These are phyloP conservation scores for rat (Rattus norvegicus) DNA, from an alignment of 2,113 vertebrate genomes.

Conservation along the genomic window DNA sequence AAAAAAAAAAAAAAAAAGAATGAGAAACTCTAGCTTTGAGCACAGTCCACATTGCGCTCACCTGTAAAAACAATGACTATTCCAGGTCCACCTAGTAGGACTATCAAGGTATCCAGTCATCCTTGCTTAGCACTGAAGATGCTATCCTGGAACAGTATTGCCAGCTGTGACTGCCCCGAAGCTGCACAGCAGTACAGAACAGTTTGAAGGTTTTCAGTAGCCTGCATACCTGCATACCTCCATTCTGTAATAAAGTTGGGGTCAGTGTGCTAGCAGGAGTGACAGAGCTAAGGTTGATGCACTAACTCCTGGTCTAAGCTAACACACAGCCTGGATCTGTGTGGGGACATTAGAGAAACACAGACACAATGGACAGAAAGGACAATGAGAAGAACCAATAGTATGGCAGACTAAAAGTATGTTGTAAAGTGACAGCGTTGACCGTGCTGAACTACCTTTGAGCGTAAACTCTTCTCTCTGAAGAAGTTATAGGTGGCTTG, in stretches of 20 bases:
- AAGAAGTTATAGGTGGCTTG: too few relatives aligned
- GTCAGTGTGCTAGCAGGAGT: not conserved
- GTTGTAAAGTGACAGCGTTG: not conserved
- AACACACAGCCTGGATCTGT: not conserved
- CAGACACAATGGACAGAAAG: not conserved
- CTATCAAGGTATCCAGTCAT: not conserved
- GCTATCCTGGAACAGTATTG: not conserved
- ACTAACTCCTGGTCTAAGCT: not conserved
- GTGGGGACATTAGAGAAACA: not conserved
- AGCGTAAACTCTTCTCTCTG: too few relatives aligned
- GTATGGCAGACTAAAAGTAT: slow-evolving; percentile 8
- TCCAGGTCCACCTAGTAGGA: not conserved
- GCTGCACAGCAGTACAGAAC: not conserved
- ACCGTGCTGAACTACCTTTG: too few relatives aligned
- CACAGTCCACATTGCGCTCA: slow-evolving; percentile 2
- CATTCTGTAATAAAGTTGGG: not conserved
- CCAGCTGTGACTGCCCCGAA: not conserved
- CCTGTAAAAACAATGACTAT: not conserved
- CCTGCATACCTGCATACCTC: not conserved
- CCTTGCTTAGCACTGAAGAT: slow-evolving; percentile 1
- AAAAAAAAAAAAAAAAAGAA: too few relatives aligned
- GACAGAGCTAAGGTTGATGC: not conserved
- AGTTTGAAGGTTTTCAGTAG: not conserved
- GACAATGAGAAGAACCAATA: not conserved
- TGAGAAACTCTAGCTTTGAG: not conserved